Base-by-base conservation (phyloP, 1,140 invertebrate species). In the Calephelis virginiensis region DNA sequence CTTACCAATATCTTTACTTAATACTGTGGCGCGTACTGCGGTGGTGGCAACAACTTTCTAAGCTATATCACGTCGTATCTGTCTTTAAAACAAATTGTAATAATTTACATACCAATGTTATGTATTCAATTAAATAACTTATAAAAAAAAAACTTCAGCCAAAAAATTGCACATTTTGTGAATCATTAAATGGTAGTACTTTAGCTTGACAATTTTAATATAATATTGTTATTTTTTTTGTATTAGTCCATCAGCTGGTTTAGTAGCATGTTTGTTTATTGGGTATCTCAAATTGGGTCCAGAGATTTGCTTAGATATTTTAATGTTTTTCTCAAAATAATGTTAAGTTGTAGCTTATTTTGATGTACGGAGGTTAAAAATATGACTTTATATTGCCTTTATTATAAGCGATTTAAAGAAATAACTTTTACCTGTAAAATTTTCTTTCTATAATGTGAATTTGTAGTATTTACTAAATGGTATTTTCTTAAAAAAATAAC, bases 391-490 rank as follows among this genome's bases (percentile, higher is more conserved):
- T 43, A 43, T 43, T 43, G 40, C 40, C 40, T 8, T 43, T 43
- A 43, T 53, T 53, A 53, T 53, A 53, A 53, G 49, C 13, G 17
- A 53, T 53, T 53, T 53, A 14, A 53, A 53, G 10, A 53, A 53
- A 53, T 49, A 49, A 53, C 10, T 5, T 53, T 53, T 53, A 28
- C 17, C 17, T 13, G 13, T 53, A 17, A 17, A 17, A 13, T 6
- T 49, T 49, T 49, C 14, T 13, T 49, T 49, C 17, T 49, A 50
- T 53, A 14, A 14, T 14, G 61, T 62, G 47, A 62, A 14, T 12
- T 53, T 56, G 11, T 45, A 40, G 78, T 77, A 79, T 76, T 74
- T 69, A 80, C 73, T 74, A 46, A 63, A 61, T 70, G 76, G 78
- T 75, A 74, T 68, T 72, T 76, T 70, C 70, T 69, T 76, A 74